Conservation (phyloP, 2,113 vertebrate species). For the Myodes glareolus region DNA sequence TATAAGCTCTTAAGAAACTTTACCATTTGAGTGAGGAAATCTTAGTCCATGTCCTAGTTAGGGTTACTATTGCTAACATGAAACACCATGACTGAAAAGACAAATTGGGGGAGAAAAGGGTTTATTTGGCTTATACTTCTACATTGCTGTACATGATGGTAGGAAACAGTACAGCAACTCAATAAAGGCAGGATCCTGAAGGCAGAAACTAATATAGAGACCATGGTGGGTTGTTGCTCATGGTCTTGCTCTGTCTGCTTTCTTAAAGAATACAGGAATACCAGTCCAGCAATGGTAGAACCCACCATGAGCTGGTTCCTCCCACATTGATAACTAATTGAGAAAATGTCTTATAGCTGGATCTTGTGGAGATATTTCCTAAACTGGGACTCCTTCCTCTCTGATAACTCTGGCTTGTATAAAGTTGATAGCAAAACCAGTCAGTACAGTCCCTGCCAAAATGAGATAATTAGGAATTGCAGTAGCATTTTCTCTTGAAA, state of each 20-base stretch:
- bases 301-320: background rate
- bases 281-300: background rate
- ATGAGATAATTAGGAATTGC: background rate
- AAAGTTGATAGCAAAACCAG: background rate
- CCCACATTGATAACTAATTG: background rate
- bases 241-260: background rate
- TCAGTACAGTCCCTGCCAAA: background rate
- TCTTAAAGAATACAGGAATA: background rate
- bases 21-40: background rate
- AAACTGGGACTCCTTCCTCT: background rate
- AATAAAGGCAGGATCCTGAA: background rate
- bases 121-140: background rate
- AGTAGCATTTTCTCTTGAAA: background rate
- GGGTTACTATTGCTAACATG: background rate
- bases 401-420: background rate
- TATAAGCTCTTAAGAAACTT: background rate
- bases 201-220: background rate
- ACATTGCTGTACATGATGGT: background rate
- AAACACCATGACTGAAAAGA: background rate
- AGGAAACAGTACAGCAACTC: background rate
- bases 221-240: background rate
- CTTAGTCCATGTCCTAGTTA: background rate
- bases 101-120: background rate
- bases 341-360: background rate
- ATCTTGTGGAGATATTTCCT: background rate